A percentile compares a stretch with the other conserved stretches of the same genome.
Conservation (phyloP, 2,888 invertebrate genomes). For the Drosophila borealis region DNA sequence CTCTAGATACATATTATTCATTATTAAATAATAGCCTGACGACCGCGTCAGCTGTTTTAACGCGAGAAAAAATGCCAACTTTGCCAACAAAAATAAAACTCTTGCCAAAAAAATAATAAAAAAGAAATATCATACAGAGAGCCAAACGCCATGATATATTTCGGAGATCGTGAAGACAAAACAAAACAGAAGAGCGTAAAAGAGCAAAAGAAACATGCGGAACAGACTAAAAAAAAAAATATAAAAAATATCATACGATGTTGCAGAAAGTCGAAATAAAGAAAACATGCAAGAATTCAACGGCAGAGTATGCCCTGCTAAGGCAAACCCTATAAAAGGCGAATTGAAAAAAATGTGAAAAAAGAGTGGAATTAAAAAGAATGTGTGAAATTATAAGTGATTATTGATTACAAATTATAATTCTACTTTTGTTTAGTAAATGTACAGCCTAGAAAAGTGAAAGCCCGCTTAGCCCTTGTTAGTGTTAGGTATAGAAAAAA, state of each 20-base stretch:
- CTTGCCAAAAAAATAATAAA: slow-evolving; percentile 17
- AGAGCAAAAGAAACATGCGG: slow-evolving; percentile 54
- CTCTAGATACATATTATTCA: slow-evolving; percentile 17
- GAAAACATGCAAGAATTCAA: slow-evolving; percentile 35
- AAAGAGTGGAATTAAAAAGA: not conserved
- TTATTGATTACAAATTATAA: not conserved
- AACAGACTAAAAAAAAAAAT: slow-evolving; percentile 37
- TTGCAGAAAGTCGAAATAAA: slow-evolving; percentile 61
- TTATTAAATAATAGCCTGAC: slow-evolving; percentile 53
- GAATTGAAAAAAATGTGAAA: not conserved
- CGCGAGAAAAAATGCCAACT: slow-evolving; percentile 28
- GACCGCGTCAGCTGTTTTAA: slow-evolving; percentile 34
- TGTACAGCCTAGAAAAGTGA: not conserved
- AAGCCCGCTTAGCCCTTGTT: not conserved
- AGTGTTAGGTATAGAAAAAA: slow-evolving; percentile 2
- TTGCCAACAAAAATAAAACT: slow-evolving; percentile 32
- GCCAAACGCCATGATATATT: slow-evolving; percentile 40
- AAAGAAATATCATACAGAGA: slow-evolving; percentile 18
- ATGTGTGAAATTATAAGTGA: too few relatives aligned
- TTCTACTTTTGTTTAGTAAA: too few relatives aligned
- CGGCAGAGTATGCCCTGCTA: slow-evolving; percentile 3
- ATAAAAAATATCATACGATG: slow-evolving; percentile 73
- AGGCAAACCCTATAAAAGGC: slow-evolving; percentile 11
- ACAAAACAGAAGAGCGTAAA: slow-evolving; percentile 42
- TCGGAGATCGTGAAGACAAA: slow-evolving; percentile 41